These are phyloP conservation scores for Sminthopsis crassicaudata DNA, from an alignment of 2,113 vertebrate species.

Conservation along the genomic window DNA sequence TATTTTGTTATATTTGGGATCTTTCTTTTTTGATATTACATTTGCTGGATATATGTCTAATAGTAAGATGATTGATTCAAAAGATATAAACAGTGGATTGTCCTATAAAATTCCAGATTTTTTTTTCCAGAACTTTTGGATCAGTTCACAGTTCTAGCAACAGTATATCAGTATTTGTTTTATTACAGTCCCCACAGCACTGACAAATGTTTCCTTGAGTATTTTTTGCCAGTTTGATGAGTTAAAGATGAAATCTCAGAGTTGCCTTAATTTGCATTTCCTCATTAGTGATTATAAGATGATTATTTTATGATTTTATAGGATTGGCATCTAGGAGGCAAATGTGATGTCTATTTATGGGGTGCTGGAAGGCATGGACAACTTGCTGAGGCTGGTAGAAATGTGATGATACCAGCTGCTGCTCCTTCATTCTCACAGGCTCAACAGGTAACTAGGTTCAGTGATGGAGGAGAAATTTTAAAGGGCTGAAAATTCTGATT, in stretches of 20 bases:
- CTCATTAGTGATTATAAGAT: conserved; percentile 45
- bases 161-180: neutral
- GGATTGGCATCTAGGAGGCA: conserved; percentile 99
- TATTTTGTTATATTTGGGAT: neutral
- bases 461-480: conserved; percentile 14
- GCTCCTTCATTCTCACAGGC: conserved; percentile 96
- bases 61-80: neutral
- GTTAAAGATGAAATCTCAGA: neutral
- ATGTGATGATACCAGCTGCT: conserved; percentile 92
- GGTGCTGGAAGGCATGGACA: conserved; percentile 97
- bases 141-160: neutral
- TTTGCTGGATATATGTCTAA: neutral
- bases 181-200: neutral
- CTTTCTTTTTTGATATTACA: neutral
- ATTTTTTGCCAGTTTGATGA: neutral
- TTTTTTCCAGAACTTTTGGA: neutral
- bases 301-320: conserved; percentile 69
- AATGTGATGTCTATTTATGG: conserved; percentile 96
- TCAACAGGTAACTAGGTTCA: conserved; percentile 89
- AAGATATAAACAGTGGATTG: neutral
- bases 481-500: conserved; percentile 21
- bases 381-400: conserved; percentile 96
- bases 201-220: neutral
- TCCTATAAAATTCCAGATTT: neutral
- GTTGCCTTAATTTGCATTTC: neutral